These are phyloP conservation scores for Acanthornis magna DNA, from an alignment of 2,797 vertebrate genomes.

Conservation along the genomic window DNA sequence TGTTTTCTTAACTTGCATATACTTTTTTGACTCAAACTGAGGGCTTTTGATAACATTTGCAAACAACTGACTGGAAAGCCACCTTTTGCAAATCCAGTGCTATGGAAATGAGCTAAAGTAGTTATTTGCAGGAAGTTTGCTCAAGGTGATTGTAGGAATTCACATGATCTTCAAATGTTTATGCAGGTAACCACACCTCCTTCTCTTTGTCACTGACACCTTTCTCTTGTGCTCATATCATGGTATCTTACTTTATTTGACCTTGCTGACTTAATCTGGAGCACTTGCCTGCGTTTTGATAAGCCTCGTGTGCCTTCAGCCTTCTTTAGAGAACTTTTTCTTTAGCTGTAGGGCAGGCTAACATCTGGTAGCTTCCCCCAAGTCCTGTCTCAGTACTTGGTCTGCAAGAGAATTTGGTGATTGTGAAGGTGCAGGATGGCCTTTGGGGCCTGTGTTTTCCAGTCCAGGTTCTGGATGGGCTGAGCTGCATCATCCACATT, in stretches of 20 bases:
- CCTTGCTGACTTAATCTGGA: neutral
- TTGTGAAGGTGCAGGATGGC: rapidly evolving
- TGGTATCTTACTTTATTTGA: neutral
- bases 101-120: neutral
- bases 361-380: rapidly evolving
- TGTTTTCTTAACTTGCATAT: rapidly evolving
- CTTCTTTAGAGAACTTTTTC: neutral
- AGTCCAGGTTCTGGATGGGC: neutral
- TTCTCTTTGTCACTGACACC: neutral
- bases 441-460: neutral
- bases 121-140: neutral
- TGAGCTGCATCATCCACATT: neutral
- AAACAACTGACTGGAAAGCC: neutral
- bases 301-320: neutral
- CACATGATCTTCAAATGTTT: neutral
- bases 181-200: neutral
- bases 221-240: neutral
- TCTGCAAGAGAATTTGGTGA: neutral
- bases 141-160: neutral
- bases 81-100: neutral
- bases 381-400: no score
- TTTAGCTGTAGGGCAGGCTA: neutral
- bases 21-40: neutral
- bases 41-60: neutral
- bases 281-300: neutral